A percentile compares a stretch with the other conserved stretches of the same genome.
Evolutionary conservation across 2,888 invertebrate genomes (phyloP).

Genomic region (Frankliniella fusca): DNA sequence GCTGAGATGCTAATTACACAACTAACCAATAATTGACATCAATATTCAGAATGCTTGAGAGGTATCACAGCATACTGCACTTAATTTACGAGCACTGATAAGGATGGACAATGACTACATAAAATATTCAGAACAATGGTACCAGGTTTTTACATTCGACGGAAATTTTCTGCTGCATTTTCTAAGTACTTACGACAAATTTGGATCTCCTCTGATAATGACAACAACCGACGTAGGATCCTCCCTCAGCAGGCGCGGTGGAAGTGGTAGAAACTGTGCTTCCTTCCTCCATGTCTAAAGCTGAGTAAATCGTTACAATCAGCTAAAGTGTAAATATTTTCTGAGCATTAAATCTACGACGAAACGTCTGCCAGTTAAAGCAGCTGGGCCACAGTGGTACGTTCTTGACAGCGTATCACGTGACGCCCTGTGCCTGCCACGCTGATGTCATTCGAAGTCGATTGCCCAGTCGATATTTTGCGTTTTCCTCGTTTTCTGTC

Average conservation of each 20-base stretch:
- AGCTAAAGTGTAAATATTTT: not conserved
- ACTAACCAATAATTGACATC: no score
- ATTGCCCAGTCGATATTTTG: not conserved
- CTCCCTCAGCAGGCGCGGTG: constrained; percentile 32
- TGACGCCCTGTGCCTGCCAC: not conserved
- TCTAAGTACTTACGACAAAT: constrained; percentile 66
- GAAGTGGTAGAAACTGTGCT: not conserved
- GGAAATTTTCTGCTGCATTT: not conserved
- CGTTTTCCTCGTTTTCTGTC: no score
- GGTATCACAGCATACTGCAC: not conserved
- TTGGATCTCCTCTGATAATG: constrained; percentile 81
- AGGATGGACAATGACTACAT: not conserved
- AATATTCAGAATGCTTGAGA: not conserved
- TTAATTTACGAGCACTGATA: not conserved
- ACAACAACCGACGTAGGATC: constrained; percentile 60
- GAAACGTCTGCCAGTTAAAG: not conserved
- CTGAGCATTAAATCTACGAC: not conserved
- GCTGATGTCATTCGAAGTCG: not conserved
- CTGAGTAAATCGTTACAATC: not conserved
- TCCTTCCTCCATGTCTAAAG: not conserved
- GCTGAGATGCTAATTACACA: not conserved
- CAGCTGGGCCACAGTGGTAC: not conserved
- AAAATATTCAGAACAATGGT: not conserved
- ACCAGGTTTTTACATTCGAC: not conserved
- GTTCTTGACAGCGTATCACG: not conserved